Conservation (phyloP, 1,140 invertebrate species). For the Drosophila ambigua region DNA sequence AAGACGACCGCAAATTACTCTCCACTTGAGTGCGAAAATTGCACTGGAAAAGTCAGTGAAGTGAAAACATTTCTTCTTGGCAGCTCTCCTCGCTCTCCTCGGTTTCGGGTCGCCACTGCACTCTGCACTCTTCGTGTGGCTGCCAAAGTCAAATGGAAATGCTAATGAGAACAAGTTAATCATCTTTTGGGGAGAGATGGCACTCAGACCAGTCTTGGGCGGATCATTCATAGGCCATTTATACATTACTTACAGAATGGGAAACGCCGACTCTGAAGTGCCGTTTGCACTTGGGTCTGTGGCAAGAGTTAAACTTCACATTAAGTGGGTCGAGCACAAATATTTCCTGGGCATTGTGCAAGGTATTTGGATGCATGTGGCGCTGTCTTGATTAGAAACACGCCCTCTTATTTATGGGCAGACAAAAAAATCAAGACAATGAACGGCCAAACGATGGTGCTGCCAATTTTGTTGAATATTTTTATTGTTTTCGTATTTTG, state of each 20-base stretch:
- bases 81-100: not conserved
- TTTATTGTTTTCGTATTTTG: not conserved
- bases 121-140: not conserved
- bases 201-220: too few species aligned
- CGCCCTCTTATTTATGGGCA: slow-evolving; percentile 31
- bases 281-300: too few species aligned
- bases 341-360: slow-evolving; percentile 53
- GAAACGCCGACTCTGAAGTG: too few species aligned
- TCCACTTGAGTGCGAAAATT: slow-evolving; percentile 73
- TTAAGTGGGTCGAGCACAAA: not conserved
- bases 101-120: slow-evolving; percentile 3
- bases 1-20: slow-evolving; percentile 73
- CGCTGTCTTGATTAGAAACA: slow-evolving; percentile 19
- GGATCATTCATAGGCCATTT: too few species aligned
- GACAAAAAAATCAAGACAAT: slow-evolving; percentile 23
- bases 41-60: slow-evolving; percentile 63
- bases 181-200: not conserved
- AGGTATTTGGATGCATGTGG: not conserved
- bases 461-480: slow-evolving; percentile 42
- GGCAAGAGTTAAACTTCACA: not conserved
- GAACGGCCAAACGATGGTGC: slow-evolving; percentile 19
- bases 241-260: too few species aligned
- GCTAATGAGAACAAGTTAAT: not conserved
- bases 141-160: slow-evolving; percentile 1
- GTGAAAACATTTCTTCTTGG: slow-evolving; percentile 43